phyloP scores from a whole-genome alignment of 2,888 invertebrate genomes.

The Eustalomyia histrio region DNA sequence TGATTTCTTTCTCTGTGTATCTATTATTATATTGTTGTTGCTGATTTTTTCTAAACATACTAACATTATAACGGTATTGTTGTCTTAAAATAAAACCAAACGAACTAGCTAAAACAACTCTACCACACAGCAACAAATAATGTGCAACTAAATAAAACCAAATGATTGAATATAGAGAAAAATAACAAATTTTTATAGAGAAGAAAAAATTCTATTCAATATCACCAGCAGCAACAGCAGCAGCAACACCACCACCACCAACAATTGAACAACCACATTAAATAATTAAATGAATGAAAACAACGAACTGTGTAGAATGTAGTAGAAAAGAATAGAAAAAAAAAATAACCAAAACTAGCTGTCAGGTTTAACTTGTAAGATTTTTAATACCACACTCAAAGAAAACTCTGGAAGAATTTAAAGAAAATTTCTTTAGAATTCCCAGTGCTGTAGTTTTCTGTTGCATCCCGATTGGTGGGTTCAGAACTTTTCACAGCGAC shows the following conservation, averaged over 20 bases:
- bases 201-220: slow-evolving; percentile 1
- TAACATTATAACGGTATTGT: slow-evolving; percentile 21
- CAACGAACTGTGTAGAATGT: slow-evolving; percentile 4
- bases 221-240: background rate
- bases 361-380: background rate
- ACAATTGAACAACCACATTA: background rate
- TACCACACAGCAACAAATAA: background rate
- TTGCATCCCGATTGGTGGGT: no score
- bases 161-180: background rate
- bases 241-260: background rate
- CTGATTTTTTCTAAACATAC: background rate
- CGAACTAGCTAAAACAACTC: slow-evolving; percentile 16
- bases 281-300: slow-evolving; percentile 68
- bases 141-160: background rate
- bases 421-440: no score
- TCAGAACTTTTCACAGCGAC: no score
- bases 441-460: no score
- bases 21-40: background rate
- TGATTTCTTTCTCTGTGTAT: no score
- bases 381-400: background rate
- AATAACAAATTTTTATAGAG: slow-evolving; percentile 4
- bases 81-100: background rate
- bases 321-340: background rate
- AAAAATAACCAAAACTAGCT: background rate
- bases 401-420: background rate